Conservation (phyloP, 2,113 vertebrate species). For the Romanogobio albipinnatus region DNA sequence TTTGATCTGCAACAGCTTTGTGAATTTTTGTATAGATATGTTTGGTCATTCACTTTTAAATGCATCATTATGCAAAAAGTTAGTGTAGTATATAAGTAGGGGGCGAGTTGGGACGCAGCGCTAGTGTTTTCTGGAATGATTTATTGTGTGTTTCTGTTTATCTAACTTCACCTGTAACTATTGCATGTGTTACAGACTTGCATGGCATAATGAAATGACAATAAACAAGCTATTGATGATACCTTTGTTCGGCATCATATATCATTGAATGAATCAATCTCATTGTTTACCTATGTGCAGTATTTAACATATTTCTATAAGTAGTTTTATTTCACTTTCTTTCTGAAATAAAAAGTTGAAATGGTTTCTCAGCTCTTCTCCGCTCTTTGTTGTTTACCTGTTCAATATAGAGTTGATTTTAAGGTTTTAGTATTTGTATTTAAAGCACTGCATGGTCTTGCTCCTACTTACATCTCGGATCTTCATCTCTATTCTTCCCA, state of each 20-base stretch:
- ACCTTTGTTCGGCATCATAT: background rate
- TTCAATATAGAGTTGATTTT: background rate
- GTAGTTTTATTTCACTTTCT: conserved; percentile 31
- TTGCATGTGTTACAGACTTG: background rate
- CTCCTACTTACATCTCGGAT: background rate
- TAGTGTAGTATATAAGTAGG: no score
- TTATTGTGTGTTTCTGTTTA: background rate
- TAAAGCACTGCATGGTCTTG: background rate
- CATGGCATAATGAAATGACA: background rate
- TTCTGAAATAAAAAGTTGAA: no score
- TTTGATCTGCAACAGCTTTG: no score
- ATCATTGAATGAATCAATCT: background rate
- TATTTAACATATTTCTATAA: background rate
- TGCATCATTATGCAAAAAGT: no score
- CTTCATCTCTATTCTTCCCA: background rate
- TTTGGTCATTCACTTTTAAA: no score
- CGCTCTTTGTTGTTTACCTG: no score
- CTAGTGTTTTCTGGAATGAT: background rate
- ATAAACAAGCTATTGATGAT: conserved; percentile 14
- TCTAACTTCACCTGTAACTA: background rate
- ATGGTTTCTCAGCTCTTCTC: background rate
- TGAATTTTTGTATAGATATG: no score
- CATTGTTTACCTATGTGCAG: background rate
- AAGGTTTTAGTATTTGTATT: background rate
- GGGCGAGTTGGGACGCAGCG: no score